phyloP scores from a whole-genome alignment of 37 sponge, comb jelly and placozoan genomes.

The Eunapius fragilis region DNA sequence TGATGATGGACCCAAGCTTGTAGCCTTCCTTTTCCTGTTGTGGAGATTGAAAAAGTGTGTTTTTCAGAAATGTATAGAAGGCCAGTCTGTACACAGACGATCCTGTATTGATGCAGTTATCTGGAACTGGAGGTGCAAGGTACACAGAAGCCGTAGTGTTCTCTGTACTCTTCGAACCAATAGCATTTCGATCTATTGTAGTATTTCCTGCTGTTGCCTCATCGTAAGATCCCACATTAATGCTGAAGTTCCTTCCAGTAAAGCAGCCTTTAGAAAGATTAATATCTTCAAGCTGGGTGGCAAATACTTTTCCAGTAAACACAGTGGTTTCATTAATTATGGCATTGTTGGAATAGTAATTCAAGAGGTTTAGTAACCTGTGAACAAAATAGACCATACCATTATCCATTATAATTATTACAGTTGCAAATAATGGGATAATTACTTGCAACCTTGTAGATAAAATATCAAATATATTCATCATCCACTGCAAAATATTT shows the following conservation, averaged over 20 bases:
- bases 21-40: not conserved
- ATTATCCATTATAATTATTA: too few relatives aligned
- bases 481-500: too few relatives aligned
- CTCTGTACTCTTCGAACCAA: not conserved
- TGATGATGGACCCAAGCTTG: not conserved
- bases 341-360: not conserved
- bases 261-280: not conserved
- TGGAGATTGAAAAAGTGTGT: not conserved
- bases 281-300: constrained; percentile 42
- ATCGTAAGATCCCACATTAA: constrained; percentile 33
- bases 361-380: not conserved
- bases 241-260: constrained; percentile 15
- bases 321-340: not conserved
- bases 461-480: too few relatives aligned
- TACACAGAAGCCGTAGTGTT: not conserved
- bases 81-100: not conserved
- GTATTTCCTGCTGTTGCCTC: not conserved
- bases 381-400: too few relatives aligned
- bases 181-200: not conserved
- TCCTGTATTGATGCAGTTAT: not conserved
- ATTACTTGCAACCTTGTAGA: too few relatives aligned
- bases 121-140: not conserved
- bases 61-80: not conserved
- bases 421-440: too few relatives aligned
- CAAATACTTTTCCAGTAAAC: constrained; percentile 6